Conservation (phyloP, 2,797 vertebrate genomes). For the Discoglossus pictus region DNA sequence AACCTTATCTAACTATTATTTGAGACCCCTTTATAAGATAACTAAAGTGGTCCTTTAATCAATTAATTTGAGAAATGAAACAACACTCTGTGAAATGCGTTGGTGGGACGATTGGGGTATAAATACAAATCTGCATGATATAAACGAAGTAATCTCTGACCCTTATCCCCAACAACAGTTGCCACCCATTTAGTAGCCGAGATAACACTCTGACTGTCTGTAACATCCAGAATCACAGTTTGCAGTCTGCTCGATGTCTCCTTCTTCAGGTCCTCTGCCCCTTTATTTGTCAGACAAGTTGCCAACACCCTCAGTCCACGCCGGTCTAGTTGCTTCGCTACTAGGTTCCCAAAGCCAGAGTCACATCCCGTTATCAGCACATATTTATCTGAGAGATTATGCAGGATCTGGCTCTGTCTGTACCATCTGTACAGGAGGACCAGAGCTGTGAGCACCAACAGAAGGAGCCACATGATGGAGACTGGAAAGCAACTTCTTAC, state of each 20-base stretch:
- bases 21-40: no score
- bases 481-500: not conserved
- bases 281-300: slow-evolving; percentile 74
- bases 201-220: slow-evolving; percentile 57
- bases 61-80: no score
- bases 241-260: slow-evolving; percentile 56
- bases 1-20: no score
- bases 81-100: no score
- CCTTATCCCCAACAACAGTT: slow-evolving; percentile 26
- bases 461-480: slow-evolving; percentile 51
- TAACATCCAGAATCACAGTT: slow-evolving; percentile 61
- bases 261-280: slow-evolving; percentile 62
- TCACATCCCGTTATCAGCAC: slow-evolving; percentile 64
- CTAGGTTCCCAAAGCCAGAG: slow-evolving; percentile 75
- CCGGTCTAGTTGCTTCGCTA: slow-evolving; percentile 76
- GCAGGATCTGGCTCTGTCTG: slow-evolving; percentile 52
- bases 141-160: no score
- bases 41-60: no score
- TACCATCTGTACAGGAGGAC: slow-evolving; percentile 45
- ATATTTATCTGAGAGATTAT: slow-evolving; percentile 56
- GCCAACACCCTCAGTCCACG: slow-evolving; percentile 80
- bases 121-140: no score
- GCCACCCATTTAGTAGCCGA: slow-evolving; percentile 49
- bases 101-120: no score
- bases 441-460: slow-evolving; percentile 42